These are phyloP conservation scores for Tetranychus piercei DNA, from an alignment of 2,888 invertebrate genomes.

Conservation along the genomic window DNA sequence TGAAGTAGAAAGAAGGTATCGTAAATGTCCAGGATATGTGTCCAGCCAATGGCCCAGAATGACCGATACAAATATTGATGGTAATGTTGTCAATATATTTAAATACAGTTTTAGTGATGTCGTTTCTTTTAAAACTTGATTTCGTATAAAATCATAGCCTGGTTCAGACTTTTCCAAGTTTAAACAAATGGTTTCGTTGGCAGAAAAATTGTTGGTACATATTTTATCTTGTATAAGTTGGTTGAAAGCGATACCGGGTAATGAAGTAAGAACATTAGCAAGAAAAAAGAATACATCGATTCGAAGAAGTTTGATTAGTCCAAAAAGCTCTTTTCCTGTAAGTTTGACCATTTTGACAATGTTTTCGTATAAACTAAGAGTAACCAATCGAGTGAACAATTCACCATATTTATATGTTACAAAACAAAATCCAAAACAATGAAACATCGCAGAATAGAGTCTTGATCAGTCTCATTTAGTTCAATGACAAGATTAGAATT, in stretches of 20 bases:
- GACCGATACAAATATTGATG: not conserved
- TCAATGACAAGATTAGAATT: no score
- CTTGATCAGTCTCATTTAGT: no score
- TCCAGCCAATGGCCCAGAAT: not conserved
- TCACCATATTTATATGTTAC: no score
- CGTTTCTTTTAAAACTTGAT: not conserved
- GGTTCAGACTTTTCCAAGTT: not conserved
- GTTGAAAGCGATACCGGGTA: not conserved
- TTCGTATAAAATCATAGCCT: not conserved
- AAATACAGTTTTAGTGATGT: not conserved
- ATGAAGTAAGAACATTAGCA: not conserved
- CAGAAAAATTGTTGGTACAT: not conserved
- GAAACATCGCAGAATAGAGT: no score
- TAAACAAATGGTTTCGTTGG: not conserved
- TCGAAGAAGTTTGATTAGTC: not conserved
- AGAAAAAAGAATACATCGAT: not conserved
- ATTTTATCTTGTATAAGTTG: not conserved
- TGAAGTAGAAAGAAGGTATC: not conserved
- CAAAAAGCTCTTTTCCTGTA: no score
- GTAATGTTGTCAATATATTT: not conserved
- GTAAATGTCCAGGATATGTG: not conserved
- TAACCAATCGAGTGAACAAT: no score
- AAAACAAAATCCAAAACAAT: no score
- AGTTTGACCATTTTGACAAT: no score
- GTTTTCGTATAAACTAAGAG: no score